Percentiles rank a stretch among this genome's conserved stretches.
Conservation (phyloP, 2,888 invertebrate genomes). For the Drosophila pegasa region DNA sequence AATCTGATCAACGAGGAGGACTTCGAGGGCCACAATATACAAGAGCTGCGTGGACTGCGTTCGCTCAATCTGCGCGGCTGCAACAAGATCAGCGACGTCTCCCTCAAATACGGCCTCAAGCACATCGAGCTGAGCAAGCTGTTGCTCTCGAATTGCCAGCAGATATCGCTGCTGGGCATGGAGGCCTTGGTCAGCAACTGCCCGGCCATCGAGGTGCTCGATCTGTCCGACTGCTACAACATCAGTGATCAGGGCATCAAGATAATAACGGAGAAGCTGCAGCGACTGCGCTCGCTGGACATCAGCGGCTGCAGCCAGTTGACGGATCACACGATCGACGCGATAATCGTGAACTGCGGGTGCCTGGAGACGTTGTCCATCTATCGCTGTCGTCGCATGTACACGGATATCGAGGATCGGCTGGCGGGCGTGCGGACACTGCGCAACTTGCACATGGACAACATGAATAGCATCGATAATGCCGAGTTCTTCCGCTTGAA, state of each 20-base stretch:
- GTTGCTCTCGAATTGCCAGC: slow-evolving; percentile 89
- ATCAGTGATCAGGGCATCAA: slow-evolving; percentile 88
- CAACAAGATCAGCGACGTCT: slow-evolving; percentile 90
- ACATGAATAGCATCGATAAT: slow-evolving; percentile 78
- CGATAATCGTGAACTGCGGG: slow-evolving; percentile 85
- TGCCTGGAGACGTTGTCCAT: slow-evolving; percentile 84
- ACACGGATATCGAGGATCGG: slow-evolving; percentile 83
- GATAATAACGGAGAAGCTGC: slow-evolving; percentile 85
- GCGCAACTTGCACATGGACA: slow-evolving; percentile 82
- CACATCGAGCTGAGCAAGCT: slow-evolving; percentile 88
- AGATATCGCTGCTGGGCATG: slow-evolving; percentile 89
- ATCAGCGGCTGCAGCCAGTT: slow-evolving; percentile 86
- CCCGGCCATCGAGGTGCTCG: slow-evolving; percentile 89
- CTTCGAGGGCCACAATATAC: slow-evolving; percentile 86
- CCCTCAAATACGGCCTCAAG: slow-evolving; percentile 88
- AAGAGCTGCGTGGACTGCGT: slow-evolving; percentile 86
- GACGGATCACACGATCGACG: slow-evolving; percentile 86
- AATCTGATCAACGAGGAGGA: slow-evolving; percentile 75
- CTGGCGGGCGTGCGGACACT: slow-evolving; percentile 78
- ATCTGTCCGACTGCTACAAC: slow-evolving; percentile 89
- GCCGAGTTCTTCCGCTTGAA: slow-evolving; percentile 82
- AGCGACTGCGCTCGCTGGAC: slow-evolving; percentile 79
- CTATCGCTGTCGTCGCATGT: slow-evolving; percentile 83
- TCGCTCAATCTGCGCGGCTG: slow-evolving; percentile 89
- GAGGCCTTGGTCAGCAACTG: slow-evolving; percentile 88